phyloP scores from a whole-genome alignment of 2,888 invertebrate species.

The Plusia festucae region DNA sequence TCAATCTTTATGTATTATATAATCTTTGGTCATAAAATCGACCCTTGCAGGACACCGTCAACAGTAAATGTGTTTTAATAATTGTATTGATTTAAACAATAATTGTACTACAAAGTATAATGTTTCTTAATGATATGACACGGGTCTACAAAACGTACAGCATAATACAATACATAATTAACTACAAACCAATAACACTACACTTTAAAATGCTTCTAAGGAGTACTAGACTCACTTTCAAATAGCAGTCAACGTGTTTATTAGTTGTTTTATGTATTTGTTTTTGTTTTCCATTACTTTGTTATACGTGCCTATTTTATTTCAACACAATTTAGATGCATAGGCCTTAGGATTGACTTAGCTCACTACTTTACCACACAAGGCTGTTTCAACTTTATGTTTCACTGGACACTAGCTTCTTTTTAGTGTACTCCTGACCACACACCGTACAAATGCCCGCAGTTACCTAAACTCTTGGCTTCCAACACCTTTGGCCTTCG shows the following conservation, averaged over 20 bases:
- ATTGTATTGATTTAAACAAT: conserved; percentile 62
- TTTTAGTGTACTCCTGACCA: conserved; percentile 89
- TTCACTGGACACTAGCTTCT: conserved; percentile 88
- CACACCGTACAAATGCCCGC: conserved; percentile 89
- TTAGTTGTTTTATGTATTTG: conserved; percentile 85
- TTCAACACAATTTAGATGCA: conserved; percentile 87
- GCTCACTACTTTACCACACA: conserved; percentile 88
- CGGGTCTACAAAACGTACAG: conserved; percentile 61
- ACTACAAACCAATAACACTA: conserved; percentile 79
- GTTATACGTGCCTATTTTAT: conserved; percentile 86
- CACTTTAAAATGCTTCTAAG: conserved; percentile 84
- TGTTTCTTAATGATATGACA: conserved; percentile 59
- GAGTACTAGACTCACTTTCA: conserved; percentile 87
- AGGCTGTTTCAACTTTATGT: conserved; percentile 87
- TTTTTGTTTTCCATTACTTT: conserved; percentile 75
- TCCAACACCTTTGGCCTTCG: conserved; percentile 87
- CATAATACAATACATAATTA: conserved; percentile 65
- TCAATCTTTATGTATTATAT: conserved; percentile 52
- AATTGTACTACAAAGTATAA: conserved; percentile 59
- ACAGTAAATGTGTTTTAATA: conserved; percentile 59
- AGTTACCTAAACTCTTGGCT: conserved; percentile 89
- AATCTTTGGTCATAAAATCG: conserved; percentile 65
- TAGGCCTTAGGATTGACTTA: conserved; percentile 88
- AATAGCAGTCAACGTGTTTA: conserved; percentile 86
- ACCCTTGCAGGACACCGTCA: conserved; percentile 75